Conservation (phyloP, 1,140 invertebrate genomes). For the Lethrus apterus region DNA sequence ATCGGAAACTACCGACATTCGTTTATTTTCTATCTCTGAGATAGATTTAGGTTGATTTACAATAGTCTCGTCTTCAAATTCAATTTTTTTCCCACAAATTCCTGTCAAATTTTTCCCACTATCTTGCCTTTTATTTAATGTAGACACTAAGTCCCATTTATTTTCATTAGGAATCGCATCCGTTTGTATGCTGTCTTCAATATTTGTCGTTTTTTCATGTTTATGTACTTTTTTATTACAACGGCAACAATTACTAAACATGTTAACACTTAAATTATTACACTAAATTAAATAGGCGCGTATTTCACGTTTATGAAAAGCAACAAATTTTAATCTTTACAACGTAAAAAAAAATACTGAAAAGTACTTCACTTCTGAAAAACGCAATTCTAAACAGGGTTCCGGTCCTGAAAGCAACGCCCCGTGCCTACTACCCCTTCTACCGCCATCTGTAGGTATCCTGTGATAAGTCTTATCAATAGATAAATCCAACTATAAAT, state of each 20-base stretch:
- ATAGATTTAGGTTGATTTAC: slow-evolving; percentile 11
- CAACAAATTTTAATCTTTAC: background rate
- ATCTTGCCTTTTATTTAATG: no score
- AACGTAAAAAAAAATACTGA: background rate
- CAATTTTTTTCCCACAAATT: background rate
- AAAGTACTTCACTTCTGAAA: background rate
- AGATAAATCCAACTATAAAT: no score
- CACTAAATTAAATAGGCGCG: background rate
- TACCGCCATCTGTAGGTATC: slow-evolving; percentile 9
- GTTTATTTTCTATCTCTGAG: slow-evolving; percentile 6
- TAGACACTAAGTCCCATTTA: no score
- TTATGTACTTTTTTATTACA: slow-evolving; percentile 6
- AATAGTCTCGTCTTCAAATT: background rate
- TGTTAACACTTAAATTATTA: background rate
- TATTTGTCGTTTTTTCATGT: background rate
- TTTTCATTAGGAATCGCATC: background rate
- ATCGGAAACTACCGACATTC: slow-evolving; percentile 17
- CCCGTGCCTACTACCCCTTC: slow-evolving; percentile 9
- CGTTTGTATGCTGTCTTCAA: background rate
- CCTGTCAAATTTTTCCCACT: no score
- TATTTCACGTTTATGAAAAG: background rate
- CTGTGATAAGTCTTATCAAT: slow-evolving; percentile 9
- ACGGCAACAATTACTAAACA: slow-evolving; percentile 11
- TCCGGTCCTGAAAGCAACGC: slow-evolving; percentile 5
- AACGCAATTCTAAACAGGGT: slow-evolving; percentile 1